phyloP scores from a whole-genome alignment of 2,888 invertebrate species.

The Neoitamus cyanurus region DNA sequence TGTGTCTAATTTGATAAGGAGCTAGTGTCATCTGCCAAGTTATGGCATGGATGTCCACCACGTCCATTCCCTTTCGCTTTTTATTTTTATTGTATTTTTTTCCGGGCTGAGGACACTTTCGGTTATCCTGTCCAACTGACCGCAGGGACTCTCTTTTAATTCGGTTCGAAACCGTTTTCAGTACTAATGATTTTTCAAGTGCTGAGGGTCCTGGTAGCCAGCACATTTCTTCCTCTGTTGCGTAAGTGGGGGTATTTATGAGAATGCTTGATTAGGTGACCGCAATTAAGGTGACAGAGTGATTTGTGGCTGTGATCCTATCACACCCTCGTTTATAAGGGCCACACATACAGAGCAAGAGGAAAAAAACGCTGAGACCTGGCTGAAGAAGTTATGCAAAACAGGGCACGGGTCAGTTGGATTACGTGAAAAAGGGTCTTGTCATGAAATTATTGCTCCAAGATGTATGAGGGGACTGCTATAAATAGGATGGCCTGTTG shows the following conservation, averaged over 20 bases:
- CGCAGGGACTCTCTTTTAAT: not conserved
- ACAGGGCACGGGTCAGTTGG: conserved; percentile 3
- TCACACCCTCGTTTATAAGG: conserved; percentile 8
- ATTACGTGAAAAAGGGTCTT: conserved; percentile 25
- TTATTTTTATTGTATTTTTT: not conserved
- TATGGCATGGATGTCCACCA: conserved; percentile 43
- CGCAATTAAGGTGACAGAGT: conserved; percentile 45
- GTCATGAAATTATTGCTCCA: conserved; percentile 29
- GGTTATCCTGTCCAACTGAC: not conserved
- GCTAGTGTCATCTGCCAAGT: conserved; percentile 50
- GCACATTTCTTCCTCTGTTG: not conserved
- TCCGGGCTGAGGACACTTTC: not conserved
- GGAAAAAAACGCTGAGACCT: not conserved
- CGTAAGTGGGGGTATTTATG: not conserved
- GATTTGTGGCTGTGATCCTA: conserved; percentile 35
- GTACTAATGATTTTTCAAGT: conserved; percentile 20
- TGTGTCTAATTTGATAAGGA: conserved; percentile 52
- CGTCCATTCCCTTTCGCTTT: not conserved
- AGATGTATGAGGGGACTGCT: not conserved
- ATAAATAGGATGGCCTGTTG: not conserved
- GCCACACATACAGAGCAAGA: not conserved
- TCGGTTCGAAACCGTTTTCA: not conserved
- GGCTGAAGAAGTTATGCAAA: conserved; percentile 31
- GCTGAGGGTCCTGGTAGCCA: not conserved
- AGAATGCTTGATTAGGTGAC: conserved; percentile 35